These are phyloP conservation scores for Pangasius mekongensis DNA, from an alignment of 2,797 vertebrate species.

Conservation along the genomic window DNA sequence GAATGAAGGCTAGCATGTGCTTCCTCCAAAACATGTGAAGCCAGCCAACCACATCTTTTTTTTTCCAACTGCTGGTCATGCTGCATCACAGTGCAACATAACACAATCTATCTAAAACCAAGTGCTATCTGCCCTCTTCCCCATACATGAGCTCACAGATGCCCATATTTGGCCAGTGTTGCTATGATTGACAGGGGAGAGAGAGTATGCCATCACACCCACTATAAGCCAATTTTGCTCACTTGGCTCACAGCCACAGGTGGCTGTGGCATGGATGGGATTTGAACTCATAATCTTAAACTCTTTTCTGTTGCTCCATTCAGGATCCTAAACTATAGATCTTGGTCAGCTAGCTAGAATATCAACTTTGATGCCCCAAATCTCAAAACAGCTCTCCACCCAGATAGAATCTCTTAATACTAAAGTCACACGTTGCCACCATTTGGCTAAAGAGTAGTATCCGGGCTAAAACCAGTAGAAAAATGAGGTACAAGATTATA, in stretches of 20 bases:
- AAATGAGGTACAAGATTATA: background rate
- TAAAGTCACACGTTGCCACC: too few relatives aligned
- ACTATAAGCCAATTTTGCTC: background rate
- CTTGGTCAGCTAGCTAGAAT: background rate
- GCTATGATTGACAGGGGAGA: background rate
- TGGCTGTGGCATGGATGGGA: background rate
- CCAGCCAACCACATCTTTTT: background rate
- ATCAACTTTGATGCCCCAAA: background rate
- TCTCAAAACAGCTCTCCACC: background rate
- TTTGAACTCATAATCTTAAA: background rate
- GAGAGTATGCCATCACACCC: background rate
- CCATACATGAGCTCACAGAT: background rate
- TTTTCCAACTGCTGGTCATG: background rate
- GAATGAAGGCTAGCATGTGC: background rate
- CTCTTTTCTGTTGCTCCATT: background rate
- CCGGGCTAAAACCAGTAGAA: too few relatives aligned
- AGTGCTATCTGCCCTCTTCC: background rate
- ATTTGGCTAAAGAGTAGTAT: background rate
- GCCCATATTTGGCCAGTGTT: background rate
- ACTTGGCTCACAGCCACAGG: background rate
- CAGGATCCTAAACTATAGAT: background rate
- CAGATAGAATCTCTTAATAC: background rate
- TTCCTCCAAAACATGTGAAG: background rate
- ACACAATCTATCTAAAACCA: background rate
- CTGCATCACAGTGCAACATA: background rate